Evolutionary conservation across 1,140 invertebrate species (phyloP).

Genomic region (Coenobita brevimanus): DNA sequence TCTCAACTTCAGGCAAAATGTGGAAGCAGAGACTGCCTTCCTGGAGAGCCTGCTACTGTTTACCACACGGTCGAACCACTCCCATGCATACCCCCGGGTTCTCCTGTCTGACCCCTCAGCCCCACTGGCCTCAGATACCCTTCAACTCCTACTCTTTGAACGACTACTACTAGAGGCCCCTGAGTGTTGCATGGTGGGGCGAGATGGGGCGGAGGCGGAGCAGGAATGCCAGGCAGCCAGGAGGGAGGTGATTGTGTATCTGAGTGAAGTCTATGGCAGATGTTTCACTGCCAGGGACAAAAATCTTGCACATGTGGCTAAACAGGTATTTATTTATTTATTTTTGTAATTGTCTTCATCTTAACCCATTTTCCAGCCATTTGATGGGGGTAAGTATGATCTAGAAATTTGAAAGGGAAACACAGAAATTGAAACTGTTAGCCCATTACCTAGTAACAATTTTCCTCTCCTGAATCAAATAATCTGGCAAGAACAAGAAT

Average conservation of each 20-base stretch:
- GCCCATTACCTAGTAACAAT: too few relatives aligned
- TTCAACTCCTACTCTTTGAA: conserved; percentile 30
- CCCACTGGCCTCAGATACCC: not conserved
- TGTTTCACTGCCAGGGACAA: conserved; percentile 36
- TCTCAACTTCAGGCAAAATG: too few relatives aligned
- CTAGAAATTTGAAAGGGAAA: too few relatives aligned
- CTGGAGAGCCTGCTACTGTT: conserved; percentile 38
- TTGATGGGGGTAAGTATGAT: too few relatives aligned
- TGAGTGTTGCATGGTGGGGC: conserved; percentile 11
- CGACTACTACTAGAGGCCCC: conserved; percentile 32
- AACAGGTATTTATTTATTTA: too few relatives aligned
- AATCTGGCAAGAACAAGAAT: too few relatives aligned
- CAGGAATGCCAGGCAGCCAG: conserved; percentile 37
- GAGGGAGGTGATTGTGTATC: conserved; percentile 39
- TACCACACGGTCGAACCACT: conserved; percentile 13
- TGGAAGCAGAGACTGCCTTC: not conserved
- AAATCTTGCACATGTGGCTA: not conserved
- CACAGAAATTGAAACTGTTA: too few relatives aligned
- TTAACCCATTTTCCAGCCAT: too few relatives aligned
- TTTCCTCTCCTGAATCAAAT: too few relatives aligned
- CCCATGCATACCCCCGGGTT: conserved; percentile 7
- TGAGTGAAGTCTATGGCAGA: conserved; percentile 31
- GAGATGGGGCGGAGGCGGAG: not conserved
- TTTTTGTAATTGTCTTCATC: too few relatives aligned
- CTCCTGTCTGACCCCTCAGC: conserved; percentile 21